These are phyloP conservation scores for Scaptomyza caliginosa DNA, from an alignment of 2,888 invertebrate species.

Conservation along the genomic window DNA sequence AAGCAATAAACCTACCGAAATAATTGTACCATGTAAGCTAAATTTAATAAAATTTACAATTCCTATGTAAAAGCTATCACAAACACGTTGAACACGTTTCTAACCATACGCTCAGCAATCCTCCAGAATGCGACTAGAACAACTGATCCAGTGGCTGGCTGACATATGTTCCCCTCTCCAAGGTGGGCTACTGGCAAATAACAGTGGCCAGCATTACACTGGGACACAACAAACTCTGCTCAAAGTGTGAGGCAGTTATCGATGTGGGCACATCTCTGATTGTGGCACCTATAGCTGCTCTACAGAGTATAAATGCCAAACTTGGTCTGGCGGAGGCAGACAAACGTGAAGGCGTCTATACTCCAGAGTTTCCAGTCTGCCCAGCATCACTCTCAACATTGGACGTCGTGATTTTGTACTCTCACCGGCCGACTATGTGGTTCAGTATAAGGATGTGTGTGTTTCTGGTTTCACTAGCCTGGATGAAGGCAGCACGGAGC, in stretches of 20 bases:
- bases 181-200: constrained; percentile 98
- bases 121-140: background rate
- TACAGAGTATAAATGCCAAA: constrained; percentile 33
- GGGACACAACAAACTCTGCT: constrained; percentile 86
- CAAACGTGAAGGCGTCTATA: constrained; percentile 88
- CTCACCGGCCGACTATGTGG: constrained; percentile 91
- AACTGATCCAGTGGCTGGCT: constrained; percentile 86
- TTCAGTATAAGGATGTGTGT: constrained; percentile 87
- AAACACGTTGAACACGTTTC: constrained; percentile 20
- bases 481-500: constrained; percentile 85
- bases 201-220: constrained; percentile 88
- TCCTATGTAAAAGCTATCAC: no score
- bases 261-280: constrained; percentile 97
- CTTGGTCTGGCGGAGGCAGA: constrained; percentile 22
- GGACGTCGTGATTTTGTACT: constrained; percentile 90
- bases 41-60: no score
- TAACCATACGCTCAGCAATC: background rate
- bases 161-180: constrained; percentile 90
- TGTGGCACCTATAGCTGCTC: constrained; percentile 86
- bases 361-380: constrained; percentile 89
- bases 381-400: constrained; percentile 90
- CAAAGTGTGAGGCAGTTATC: constrained; percentile 93
- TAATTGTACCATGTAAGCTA: no score
- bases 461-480: constrained; percentile 95
- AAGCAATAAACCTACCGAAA: no score